phyloP scores from a whole-genome alignment of 2,113 vertebrate genomes.

The Alethe castanea region DNA sequence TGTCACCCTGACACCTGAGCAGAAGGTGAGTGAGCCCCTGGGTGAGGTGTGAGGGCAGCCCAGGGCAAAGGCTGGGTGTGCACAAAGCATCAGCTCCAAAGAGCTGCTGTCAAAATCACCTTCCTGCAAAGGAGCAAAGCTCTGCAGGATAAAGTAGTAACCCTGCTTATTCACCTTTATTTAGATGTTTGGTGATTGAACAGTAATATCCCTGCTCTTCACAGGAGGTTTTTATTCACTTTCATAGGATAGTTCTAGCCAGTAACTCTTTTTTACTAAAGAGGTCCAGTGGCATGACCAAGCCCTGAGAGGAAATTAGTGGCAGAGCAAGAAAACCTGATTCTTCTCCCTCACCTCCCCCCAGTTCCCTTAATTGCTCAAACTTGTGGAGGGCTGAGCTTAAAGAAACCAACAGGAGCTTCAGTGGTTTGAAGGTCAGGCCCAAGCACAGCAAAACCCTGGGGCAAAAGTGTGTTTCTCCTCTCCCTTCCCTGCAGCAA shows the following conservation, averaged over 20 bases:
- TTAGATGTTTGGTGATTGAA: neutral
- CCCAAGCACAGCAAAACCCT: neutral
- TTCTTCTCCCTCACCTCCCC: neutral
- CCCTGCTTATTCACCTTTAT: neutral
- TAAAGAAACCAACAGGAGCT: neutral
- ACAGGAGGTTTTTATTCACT: neutral
- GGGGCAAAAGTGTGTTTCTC: neutral
- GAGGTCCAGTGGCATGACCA: neutral
- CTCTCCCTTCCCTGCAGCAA: slow-evolving; percentile 16
- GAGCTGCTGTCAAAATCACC: neutral
- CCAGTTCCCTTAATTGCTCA: neutral
- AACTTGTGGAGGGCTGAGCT: neutral
- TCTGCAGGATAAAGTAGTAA: neutral
- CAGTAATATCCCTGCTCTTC: neutral
- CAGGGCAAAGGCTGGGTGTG: neutral
- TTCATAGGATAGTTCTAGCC: neutral
- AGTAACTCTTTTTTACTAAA: neutral
- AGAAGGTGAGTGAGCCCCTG: neutral
- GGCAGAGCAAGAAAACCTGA: neutral
- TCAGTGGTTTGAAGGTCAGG: slow-evolving; percentile 34
- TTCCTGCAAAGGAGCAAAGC: neutral
- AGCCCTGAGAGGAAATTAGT: neutral
- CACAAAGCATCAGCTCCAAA: neutral
- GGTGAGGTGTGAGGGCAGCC: neutral
- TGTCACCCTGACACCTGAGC: rapidly evolving